These are phyloP conservation scores for Heliangelus exortis DNA, from an alignment of 2,797 vertebrate genomes.

Conservation along the genomic window DNA sequence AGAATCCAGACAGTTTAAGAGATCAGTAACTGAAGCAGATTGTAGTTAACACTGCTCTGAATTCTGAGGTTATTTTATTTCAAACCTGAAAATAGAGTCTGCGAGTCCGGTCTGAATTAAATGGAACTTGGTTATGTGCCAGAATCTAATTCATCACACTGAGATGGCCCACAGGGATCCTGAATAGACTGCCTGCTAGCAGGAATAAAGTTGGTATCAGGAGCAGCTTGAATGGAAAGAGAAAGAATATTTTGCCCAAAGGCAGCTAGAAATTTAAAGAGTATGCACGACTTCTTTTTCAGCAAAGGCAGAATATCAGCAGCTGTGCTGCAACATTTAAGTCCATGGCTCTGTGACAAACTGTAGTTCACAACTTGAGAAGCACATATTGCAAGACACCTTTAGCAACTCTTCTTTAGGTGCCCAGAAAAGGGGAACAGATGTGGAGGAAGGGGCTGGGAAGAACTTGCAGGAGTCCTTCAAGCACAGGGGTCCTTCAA, in stretches of 20 bases:
- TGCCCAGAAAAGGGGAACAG: background rate
- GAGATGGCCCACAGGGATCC: background rate
- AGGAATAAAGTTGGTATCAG: background rate
- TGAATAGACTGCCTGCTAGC: background rate
- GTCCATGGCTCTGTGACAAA: background rate
- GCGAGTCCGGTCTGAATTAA: constrained; percentile 9
- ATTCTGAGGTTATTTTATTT: background rate
- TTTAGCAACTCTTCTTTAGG: background rate
- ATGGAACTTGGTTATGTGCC: background rate
- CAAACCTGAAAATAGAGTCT: background rate
- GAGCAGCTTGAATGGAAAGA: background rate
- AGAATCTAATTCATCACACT: background rate
- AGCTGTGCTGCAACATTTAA: background rate
- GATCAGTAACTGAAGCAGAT: background rate
- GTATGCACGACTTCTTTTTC: background rate
- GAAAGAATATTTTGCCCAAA: background rate
- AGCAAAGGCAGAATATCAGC: background rate
- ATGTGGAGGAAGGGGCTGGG: background rate
- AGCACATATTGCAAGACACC: background rate
- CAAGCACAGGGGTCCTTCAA: background rate
- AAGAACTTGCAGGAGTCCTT: background rate
- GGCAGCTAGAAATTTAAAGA: background rate
- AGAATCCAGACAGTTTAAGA: background rate
- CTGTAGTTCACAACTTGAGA: background rate
- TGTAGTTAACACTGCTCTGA: background rate